Evolutionary conservation across 2,888 invertebrate species (phyloP), one percentile per base, ranked within the genome.

Genomic region (Standfussiana lucernea): DNA sequence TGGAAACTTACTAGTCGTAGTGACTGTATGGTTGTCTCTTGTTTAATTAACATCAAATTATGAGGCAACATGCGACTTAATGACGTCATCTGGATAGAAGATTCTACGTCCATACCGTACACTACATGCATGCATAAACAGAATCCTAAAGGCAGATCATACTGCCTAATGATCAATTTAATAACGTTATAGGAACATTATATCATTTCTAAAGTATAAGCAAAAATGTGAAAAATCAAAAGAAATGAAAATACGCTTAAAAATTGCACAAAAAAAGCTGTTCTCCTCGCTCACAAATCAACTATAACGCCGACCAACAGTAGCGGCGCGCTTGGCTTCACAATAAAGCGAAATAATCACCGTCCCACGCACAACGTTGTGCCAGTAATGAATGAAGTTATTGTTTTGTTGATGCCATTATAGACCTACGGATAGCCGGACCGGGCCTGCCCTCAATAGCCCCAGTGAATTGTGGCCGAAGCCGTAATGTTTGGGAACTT

Each of bases 351-450:
- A 85, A 90, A 88, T 90, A 88, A 89, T 85, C 83, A 77, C 78
- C 86, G 69, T 62, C 76, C 84, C 86, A 86, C 86, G 80, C 87
- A 80, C 86, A 85, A 74, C 79, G 77, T 84, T 86, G 88, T 84
- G 84, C 79, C 83, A 74, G 72, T 87, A 90, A 89, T 89, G 88
- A 91, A 91, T 91, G 89, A 85, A 91, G 82, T 90, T 90, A 90
- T 90, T 87, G 87, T 88, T 86, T 87, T 82, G 88, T 84, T 85
- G 82, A 80, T 80, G 80, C 82, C 82, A 83, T 86, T 88, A 85
- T 85, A 79, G 82, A 80, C 72, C 82, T 71, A 69, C 81, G 80
- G 87, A 84, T 89, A 85, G 79, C 83, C 70, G 79, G 85, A 74
- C 87, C 80, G 78, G 56, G 74, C 70, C 81, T 78, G 89, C 82